Base-by-base conservation (phyloP, 1,140 invertebrate species). In the Geopemphigus sp. region DNA sequence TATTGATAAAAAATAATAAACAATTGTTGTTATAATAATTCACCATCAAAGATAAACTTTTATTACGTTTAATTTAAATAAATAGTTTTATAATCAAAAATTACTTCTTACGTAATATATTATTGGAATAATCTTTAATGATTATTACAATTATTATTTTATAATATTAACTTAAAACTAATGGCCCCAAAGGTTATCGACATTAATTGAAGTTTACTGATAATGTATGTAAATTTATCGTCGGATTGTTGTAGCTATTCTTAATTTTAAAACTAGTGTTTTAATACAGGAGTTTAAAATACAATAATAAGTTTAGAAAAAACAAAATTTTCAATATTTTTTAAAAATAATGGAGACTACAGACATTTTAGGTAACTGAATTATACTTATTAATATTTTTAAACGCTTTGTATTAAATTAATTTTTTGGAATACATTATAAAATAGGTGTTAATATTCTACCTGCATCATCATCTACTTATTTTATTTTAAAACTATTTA, bases 351-450 rank as follows among this genome's bases (percentile, higher is more conserved):
- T 72, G 68, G 47, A 47, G 24, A 0, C 24, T 5, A n/a, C 47
- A 53, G 68, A 54, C 1, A 72, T 54, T 15, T 72, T 72, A 15
- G 68, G 68, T 72, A 72, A 72, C 6, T 29, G 32, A 5, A 6
- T 29, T 57, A 57, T 57, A 57, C 6, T 22, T 57, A 22, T 57
- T 0, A 1, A 39, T 39, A 39, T 39, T 39, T 39, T 39, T 8
- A 39, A 39, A 39, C 32, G 32, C 32, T 39, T 39, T 39, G 32
- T 39, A 3, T 39, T 39, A 39, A 39, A 39, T 39, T 39, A 39
- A 39, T 39, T 39, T 39, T 39, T 39, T 39, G 32, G 3, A 39
- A 39, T 39, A 39, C 8, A n/a, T n/a, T n/a, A n/a, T 39, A 39
- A 39, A 39, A 39, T 39, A 39, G 3, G 3, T 39, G 8, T 39